Conservation (phyloP, 2,113 vertebrate species). For the Notarius lentiginosus region DNA sequence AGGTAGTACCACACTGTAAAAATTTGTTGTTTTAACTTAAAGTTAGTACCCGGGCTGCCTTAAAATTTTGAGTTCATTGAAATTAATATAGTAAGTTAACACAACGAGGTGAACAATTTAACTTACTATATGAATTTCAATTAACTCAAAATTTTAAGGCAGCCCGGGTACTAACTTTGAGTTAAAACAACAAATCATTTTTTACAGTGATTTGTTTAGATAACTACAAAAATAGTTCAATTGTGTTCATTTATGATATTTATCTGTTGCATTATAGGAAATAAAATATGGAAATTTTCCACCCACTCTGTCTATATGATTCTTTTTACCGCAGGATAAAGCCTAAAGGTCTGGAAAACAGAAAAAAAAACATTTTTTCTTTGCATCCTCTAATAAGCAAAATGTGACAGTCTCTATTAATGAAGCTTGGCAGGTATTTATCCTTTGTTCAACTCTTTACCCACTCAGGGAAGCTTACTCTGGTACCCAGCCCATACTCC, state of each 20-base stretch:
- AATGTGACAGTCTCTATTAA: constrained; percentile 38
- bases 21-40: too few species aligned
- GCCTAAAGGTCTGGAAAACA: background rate
- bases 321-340: background rate
- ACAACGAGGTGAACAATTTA: too few species aligned
- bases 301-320: background rate
- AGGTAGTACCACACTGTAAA: too few species aligned
- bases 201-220: background rate
- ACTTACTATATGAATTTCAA: too few species aligned
- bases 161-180: too few species aligned
- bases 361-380: background rate
- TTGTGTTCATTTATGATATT: background rate
- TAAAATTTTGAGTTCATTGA: too few species aligned
- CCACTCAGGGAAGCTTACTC: constrained; percentile 13
- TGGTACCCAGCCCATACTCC: constrained; percentile 1
- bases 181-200: too few species aligned
- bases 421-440: constrained; percentile 45
- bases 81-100: too few species aligned
- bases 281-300: background rate
- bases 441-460: constrained; percentile 9
- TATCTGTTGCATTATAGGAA: background rate
- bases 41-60: too few species aligned
- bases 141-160: too few species aligned
- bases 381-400: background rate
- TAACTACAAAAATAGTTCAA: background rate